Conservation (phyloP, 2,113 vertebrate genomes). For the Pica pica region DNA sequence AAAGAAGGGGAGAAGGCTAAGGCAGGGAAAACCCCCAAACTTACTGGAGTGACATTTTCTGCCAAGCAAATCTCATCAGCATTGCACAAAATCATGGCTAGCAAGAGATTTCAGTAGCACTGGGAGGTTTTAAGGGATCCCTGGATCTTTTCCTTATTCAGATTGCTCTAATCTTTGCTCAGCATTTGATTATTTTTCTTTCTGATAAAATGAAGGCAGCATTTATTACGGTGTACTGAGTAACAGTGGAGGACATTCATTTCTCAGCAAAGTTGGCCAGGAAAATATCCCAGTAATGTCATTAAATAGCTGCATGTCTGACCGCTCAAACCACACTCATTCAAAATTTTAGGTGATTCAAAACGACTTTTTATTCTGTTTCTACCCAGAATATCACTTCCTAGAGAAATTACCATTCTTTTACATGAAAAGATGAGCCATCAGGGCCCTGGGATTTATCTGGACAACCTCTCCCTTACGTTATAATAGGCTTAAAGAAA, state of each 20-base stretch:
- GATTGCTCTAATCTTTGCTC: background rate
- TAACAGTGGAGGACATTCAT: background rate
- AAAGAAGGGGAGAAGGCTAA: background rate
- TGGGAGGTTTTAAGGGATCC: background rate
- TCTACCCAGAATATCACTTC: background rate
- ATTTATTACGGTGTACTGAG: background rate
- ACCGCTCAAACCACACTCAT: background rate
- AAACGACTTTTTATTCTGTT: background rate
- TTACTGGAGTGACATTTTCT: background rate
- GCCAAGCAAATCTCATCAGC: background rate
- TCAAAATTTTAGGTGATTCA: background rate
- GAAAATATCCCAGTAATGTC: background rate
- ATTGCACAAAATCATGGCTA: accelerated
- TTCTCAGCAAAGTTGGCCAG: background rate
- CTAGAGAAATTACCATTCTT: background rate
- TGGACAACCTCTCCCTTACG: background rate
- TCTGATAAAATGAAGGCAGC: background rate
- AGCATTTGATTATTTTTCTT: background rate
- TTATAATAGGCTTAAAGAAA: background rate
- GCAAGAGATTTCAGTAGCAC: background rate
- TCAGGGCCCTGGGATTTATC: background rate
- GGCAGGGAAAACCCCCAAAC: background rate
- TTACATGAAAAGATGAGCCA: background rate
- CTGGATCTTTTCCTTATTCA: background rate
- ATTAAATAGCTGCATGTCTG: background rate